Conservation (phyloP, 2,797 vertebrate species). For the Pempheris klunzingeri region DNA sequence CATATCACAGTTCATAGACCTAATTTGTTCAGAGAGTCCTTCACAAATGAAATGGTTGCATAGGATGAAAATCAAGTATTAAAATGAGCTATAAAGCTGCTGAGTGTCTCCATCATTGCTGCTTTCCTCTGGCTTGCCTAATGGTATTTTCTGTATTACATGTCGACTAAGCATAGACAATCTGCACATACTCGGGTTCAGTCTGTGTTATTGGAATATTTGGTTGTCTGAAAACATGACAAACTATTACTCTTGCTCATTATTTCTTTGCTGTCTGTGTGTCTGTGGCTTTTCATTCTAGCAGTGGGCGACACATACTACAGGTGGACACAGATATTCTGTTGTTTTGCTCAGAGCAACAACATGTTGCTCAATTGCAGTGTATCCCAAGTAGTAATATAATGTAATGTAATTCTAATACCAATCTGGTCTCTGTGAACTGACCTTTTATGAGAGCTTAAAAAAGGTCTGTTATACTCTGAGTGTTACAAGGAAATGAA, state of each 20-base stretch:
- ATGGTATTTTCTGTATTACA: neutral
- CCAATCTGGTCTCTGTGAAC: neutral
- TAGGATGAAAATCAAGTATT: neutral
- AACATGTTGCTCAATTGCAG: neutral
- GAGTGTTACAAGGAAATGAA: neutral
- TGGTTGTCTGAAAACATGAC: neutral
- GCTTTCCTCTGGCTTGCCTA: neutral
- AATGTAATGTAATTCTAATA: slow-evolving; percentile 4
- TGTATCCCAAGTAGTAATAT: neutral
- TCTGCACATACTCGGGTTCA: neutral
- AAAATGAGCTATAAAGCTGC: neutral
- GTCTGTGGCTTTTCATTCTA: neutral
- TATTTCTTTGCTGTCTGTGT: slow-evolving; percentile 4
- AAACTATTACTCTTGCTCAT: neutral
- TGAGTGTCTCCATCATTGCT: neutral
- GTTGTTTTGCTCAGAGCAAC: neutral
- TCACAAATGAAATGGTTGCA: neutral
- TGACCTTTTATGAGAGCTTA: neutral
- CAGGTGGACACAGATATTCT: neutral
- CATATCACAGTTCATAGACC: neutral
- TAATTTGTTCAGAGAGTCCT: neutral
- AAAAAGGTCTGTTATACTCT: neutral
- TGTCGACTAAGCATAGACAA: neutral
- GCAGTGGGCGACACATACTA: neutral
- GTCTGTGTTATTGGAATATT: neutral